Evolutionary conservation across 1,140 invertebrate genomes (phyloP).

Genomic region (Drosophila albomicans): DNA sequence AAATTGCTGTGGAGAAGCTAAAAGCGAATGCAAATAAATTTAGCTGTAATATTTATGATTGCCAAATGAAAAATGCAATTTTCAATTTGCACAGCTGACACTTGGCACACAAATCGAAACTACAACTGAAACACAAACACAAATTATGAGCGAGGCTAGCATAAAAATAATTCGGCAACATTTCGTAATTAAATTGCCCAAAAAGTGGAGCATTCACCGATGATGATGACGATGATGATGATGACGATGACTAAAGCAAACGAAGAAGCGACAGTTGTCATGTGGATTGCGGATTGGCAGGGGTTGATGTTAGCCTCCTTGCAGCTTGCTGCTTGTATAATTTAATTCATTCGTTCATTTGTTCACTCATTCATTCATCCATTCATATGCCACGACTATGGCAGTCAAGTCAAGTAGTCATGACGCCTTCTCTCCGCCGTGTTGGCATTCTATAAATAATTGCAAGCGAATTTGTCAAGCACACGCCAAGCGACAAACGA

Average conservation of each 20-base stretch:
- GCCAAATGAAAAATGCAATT: slow-evolving; percentile 42
- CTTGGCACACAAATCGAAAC: slow-evolving; percentile 77
- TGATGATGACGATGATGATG: slow-evolving; percentile 2
- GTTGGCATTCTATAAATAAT: slow-evolving; percentile 79
- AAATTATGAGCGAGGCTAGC: slow-evolving; percentile 59
- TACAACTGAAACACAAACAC: slow-evolving; percentile 11
- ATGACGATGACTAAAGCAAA: background rate
- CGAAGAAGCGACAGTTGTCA: background rate
- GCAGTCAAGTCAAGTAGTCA: slow-evolving; percentile 72
- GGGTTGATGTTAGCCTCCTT: slow-evolving; percentile 35
- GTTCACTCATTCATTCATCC: slow-evolving; percentile 55
- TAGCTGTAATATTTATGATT: slow-evolving; percentile 66
- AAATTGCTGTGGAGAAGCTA: slow-evolving; percentile 53
- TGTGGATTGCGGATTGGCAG: background rate
- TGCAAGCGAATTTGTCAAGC: slow-evolving; percentile 81
- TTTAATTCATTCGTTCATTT: slow-evolving; percentile 50
- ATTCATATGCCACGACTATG: slow-evolving; percentile 50
- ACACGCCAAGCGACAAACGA: slow-evolving; percentile 49
- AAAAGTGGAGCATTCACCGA: slow-evolving; percentile 71
- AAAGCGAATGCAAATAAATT: slow-evolving; percentile 69
- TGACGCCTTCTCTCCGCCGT: slow-evolving; percentile 56
- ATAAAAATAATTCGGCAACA: slow-evolving; percentile 47
- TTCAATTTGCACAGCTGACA: slow-evolving; percentile 62
- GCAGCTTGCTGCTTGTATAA: slow-evolving; percentile 14
- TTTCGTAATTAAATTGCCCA: slow-evolving; percentile 80